Base-by-base conservation (phyloP, 2,888 invertebrate species). In the Gymnocheta viridis region DNA sequence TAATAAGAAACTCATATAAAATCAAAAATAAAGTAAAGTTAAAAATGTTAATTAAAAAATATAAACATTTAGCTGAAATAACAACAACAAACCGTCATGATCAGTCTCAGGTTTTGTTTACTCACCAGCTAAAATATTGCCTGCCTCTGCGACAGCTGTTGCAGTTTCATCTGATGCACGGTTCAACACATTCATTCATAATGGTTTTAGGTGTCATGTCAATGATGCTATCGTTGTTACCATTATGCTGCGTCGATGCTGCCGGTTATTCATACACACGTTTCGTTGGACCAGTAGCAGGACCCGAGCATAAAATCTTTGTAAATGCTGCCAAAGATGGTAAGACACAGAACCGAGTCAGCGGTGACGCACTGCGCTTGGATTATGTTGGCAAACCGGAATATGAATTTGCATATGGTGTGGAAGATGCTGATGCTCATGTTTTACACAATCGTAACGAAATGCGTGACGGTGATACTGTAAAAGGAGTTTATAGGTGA, bases 311-410 rank as follows among this genome's bases (percentile, higher is more conserved):
- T 67, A 88, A 91, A 88, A 88, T 92, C 62, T 85, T 88, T 66
- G 89, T 91, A 82, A 87, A 89, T 72, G 90, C 90, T 83, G 87
- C 93, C 77, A 93, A 93, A 6, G 93, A 35, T 54, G 72, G 49
- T 0, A 72, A 62, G 24, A n/a, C 47, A 14, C 47, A 35, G 7
- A 19, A 58, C n/a, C 66, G 3, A 91, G 9, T 17, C 19, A 54
- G 19, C 24, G 90, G 91, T 85, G 77, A 56, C 47, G 86, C 87
- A 85, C 73, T 93, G 89, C 93, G 94, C 89, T 93, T 95, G 62
- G 96, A 96, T 90, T 96, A 94, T 90, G 93, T 95, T 90, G 96
- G 95, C 1, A 94, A 95, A 89, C 96, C 96, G 17, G 95, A 96
- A 90, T 96, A 96, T 89, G 93, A 94, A 49, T 96, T 95, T 91